Conservation (phyloP, 2,888 invertebrate species). For the Neelides folsomi region DNA sequence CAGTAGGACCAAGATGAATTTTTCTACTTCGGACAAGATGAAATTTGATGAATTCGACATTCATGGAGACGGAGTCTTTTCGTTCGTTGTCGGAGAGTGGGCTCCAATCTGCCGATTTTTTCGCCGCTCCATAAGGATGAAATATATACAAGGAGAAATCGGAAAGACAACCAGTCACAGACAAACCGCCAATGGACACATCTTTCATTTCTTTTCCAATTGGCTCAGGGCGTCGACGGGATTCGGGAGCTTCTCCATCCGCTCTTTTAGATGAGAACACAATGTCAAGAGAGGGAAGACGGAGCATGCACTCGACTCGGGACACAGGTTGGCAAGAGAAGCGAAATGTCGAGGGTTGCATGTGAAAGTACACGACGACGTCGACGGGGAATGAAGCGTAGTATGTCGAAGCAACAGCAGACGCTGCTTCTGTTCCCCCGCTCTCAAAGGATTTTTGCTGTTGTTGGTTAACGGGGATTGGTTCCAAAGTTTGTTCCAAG, state of each 20-base stretch:
- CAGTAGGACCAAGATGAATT: slow-evolving; percentile 28
- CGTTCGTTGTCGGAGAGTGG: slow-evolving; percentile 75
- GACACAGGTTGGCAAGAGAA: slow-evolving; percentile 93
- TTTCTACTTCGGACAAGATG: slow-evolving; percentile 84
- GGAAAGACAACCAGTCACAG: slow-evolving; percentile 89
- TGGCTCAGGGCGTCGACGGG: background rate
- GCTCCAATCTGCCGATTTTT: slow-evolving; percentile 77
- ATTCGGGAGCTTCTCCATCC: slow-evolving; percentile 47
- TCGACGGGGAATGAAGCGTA: slow-evolving; percentile 95
- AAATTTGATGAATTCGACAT: slow-evolving; percentile 93
- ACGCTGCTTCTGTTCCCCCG: slow-evolving; percentile 23
- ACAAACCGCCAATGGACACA: slow-evolving; percentile 67
- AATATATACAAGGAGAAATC: slow-evolving; percentile 97
- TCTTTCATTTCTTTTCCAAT: slow-evolving; percentile 39
- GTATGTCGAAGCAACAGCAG: slow-evolving; percentile 30
- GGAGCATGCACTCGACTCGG: slow-evolving; percentile 86
- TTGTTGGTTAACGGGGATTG: slow-evolving; percentile 53
- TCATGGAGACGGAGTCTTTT: slow-evolving; percentile 88
- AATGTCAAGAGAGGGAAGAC: slow-evolving; percentile 90
- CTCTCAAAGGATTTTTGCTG: slow-evolving; percentile 25
- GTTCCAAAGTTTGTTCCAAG: slow-evolving; percentile 89
- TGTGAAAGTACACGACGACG: slow-evolving; percentile 95
- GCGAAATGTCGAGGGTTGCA: slow-evolving; percentile 91
- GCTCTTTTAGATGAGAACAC: slow-evolving; percentile 89
- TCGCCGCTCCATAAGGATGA: slow-evolving; percentile 88